phyloP scores from a whole-genome alignment of 2,797 vertebrate genomes.

The Coregonus suidteri region DNA sequence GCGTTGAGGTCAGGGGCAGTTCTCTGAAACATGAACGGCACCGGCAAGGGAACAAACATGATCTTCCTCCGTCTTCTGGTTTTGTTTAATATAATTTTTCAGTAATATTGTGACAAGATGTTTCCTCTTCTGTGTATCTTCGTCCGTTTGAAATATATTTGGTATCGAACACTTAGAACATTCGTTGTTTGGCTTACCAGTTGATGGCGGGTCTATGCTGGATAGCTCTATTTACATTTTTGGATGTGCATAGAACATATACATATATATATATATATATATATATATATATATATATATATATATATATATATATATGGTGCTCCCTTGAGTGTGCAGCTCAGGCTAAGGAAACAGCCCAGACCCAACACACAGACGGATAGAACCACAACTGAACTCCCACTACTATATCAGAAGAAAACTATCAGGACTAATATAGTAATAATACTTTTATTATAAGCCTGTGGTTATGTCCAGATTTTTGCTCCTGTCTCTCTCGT shows the following conservation, averaged over 20 bases:
- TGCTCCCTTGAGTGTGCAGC: slow-evolving; percentile 64
- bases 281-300: no score
- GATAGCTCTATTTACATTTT: slow-evolving; percentile 31
- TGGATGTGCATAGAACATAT: slow-evolving; percentile 72
- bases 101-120: slow-evolving; percentile 51
- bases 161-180: slow-evolving; percentile 65
- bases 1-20: slow-evolving; percentile 83
- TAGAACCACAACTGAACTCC: slow-evolving; percentile 57
- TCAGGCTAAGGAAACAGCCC: slow-evolving; percentile 46
- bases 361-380: slow-evolving; percentile 74
- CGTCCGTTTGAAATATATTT: slow-evolving; percentile 60
- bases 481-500: slow-evolving; percentile 39
- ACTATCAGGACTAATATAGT: slow-evolving; percentile 45
- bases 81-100: slow-evolving; percentile 63
- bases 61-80: slow-evolving; percentile 74
- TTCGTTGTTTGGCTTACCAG: slow-evolving; percentile 46
- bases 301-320: slow-evolving; percentile 12
- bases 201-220: slow-evolving; percentile 36
- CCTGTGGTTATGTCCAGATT: slow-evolving; percentile 14
- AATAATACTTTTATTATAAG: slow-evolving; percentile 48
- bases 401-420: slow-evolving; percentile 55
- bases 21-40: slow-evolving; percentile 88
- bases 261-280: no score
- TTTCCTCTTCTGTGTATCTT: slow-evolving; percentile 59
- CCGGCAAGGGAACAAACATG: slow-evolving; percentile 88